A percentile compares a stretch with the other conserved stretches of the same genome.
Evolutionary conservation across 2,797 vertebrate genomes (phyloP).

Genomic region (Ptychadena robeensis): DNA sequence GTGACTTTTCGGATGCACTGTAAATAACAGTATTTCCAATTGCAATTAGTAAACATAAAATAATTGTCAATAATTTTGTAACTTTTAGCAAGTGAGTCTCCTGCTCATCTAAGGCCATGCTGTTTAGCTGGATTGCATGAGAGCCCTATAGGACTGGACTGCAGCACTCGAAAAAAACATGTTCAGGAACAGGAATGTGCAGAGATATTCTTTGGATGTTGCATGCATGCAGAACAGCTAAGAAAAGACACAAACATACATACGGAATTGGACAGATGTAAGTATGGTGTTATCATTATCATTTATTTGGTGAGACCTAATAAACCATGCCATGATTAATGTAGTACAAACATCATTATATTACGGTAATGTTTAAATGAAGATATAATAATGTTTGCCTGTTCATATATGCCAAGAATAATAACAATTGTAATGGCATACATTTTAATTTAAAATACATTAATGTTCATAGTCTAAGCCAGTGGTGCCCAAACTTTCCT

Average conservation of each 20-base stretch:
- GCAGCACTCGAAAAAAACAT: conserved; percentile 73
- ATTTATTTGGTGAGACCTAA: too few species aligned
- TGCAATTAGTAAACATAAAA: neutral
- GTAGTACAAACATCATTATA: too few species aligned
- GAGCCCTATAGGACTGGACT: conserved; percentile 77
- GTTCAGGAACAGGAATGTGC: conserved; percentile 76
- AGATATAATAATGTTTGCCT: too few species aligned
- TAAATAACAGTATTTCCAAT: too few species aligned
- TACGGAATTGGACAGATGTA: conserved; percentile 60
- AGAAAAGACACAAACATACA: conserved; percentile 19
- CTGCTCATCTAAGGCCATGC: conserved; percentile 72
- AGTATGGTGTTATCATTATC: conserved; percentile 16
- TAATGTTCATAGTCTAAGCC: too few species aligned
- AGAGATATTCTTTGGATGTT: conserved; percentile 78
- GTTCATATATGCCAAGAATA: too few species aligned
- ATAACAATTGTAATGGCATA: too few species aligned
- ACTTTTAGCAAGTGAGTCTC: conserved; percentile 73
- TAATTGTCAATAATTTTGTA: neutral
- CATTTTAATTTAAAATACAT: too few species aligned
- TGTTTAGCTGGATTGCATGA: conserved; percentile 78
- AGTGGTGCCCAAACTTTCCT: too few species aligned
- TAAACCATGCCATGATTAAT: too few species aligned
- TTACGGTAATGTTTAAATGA: too few species aligned
- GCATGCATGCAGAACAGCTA: conserved; percentile 57
- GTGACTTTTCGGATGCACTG: too few species aligned